Percentiles rank a stretch among this genome's conserved stretches.
phyloP scores from a whole-genome alignment of 92 coral and sea anemone species.

The Chrysogorgia sp. region DNA sequence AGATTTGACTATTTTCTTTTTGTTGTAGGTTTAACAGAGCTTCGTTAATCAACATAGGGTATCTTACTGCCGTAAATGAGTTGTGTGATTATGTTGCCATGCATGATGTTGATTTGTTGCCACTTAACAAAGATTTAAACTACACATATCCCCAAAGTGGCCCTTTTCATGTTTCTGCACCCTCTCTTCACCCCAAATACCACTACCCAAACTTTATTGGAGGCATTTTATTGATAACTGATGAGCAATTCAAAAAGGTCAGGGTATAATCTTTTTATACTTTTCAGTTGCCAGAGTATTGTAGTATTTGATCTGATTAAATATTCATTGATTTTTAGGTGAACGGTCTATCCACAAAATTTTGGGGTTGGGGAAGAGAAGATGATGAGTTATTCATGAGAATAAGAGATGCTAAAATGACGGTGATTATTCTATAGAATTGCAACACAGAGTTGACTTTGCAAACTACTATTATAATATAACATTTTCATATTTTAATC shows the following conservation, averaged over 20 bases:
- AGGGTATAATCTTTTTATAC: slow-evolving; percentile 23
- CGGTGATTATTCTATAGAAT: slow-evolving; percentile 59
- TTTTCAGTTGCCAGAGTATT: too few relatives aligned
- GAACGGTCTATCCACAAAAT: slow-evolving; percentile 87
- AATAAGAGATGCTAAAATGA: slow-evolving; percentile 87
- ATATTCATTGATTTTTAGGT: slow-evolving; percentile 57
- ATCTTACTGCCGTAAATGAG: slow-evolving; percentile 71
- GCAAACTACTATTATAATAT: too few relatives aligned
- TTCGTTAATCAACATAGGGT: slow-evolving; percentile 86
- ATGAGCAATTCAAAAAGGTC: slow-evolving; percentile 90
- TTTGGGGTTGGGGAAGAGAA: slow-evolving; percentile 99
- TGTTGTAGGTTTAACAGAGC: slow-evolving; percentile 89
- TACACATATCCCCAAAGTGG: slow-evolving; percentile 91
- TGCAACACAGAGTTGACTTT: too few relatives aligned
- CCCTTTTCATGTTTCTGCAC: slow-evolving; percentile 94
- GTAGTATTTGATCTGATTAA: too few relatives aligned
- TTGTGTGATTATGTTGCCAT: slow-evolving; percentile 94
- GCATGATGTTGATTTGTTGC: slow-evolving; percentile 97
- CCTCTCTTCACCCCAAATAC: slow-evolving; percentile 89
- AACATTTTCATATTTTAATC: too few relatives aligned
- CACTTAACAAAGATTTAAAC: slow-evolving; percentile 78
- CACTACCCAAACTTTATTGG: slow-evolving; percentile 94
- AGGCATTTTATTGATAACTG: slow-evolving; percentile 85
- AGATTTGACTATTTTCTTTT: too few relatives aligned
- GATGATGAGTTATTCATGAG: slow-evolving; percentile 93